Evolutionary conservation across 2,888 invertebrate genomes (phyloP).

Genomic region (Ashinkailepas kermadecensis): DNA sequence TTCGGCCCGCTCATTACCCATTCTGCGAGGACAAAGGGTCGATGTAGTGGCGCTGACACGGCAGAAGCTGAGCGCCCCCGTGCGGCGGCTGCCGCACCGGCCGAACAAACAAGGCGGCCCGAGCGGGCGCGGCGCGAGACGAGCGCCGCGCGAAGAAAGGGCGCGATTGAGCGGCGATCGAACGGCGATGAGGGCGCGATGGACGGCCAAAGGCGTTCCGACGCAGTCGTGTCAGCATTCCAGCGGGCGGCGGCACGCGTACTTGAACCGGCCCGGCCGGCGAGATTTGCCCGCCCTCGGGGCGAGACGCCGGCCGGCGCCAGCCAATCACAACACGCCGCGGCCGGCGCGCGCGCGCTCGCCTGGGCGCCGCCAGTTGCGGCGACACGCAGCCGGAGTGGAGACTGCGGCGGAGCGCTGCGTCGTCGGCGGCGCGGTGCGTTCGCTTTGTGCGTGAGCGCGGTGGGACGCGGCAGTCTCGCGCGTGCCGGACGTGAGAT

Average conservation of each 20-base stretch:
- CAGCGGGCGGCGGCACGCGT: not conserved
- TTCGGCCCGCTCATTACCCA: not conserved
- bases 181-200: not conserved
- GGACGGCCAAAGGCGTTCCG: not conserved
- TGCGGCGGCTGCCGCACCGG: not conserved
- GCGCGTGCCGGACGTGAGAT: not conserved
- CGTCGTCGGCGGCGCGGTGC: not conserved
- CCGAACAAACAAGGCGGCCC: not conserved
- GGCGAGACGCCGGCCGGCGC: not conserved
- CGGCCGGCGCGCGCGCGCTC: not conserved
- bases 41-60: not conserved
- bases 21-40: conserved; percentile 3
- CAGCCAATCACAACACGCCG: conserved; percentile 8
- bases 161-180: not conserved
- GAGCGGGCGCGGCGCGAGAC: not conserved
- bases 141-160: not conserved
- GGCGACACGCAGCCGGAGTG: not conserved
- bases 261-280: not conserved
- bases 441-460: not conserved
- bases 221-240: not conserved
- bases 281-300: conserved; percentile 3
- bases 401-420: not conserved
- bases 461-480: not conserved
- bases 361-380: not conserved
- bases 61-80: not conserved